Evolutionary conservation across 2,113 vertebrate species (phyloP).

Genomic region (Chionomys nivalis): DNA sequence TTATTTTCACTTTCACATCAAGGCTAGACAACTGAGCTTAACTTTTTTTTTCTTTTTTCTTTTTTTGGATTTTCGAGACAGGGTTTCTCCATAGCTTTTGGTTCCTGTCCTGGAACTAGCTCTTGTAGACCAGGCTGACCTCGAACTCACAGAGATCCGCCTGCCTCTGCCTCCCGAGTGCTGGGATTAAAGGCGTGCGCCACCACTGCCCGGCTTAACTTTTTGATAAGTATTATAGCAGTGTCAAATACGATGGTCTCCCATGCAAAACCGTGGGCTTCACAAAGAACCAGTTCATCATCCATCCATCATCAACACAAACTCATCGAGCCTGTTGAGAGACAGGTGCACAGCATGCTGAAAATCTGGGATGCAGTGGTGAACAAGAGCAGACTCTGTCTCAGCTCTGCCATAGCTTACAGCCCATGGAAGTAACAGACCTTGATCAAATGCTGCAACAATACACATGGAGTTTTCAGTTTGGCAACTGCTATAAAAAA

Average conservation of each 20-base stretch:
- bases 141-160: too few relatives aligned
- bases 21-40: background rate
- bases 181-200: too few relatives aligned
- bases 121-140: too few relatives aligned
- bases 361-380: background rate
- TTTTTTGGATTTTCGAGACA: too few relatives aligned
- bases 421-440: background rate
- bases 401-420: background rate
- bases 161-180: too few relatives aligned
- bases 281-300: background rate
- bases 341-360: background rate
- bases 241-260: background rate
- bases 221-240: background rate
- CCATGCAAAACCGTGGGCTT: background rate
- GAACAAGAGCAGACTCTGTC: background rate
- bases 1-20: constrained; percentile 47
- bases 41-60: too few relatives aligned
- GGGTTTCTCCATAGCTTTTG: too few relatives aligned
- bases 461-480: background rate
- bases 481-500: background rate
- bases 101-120: too few relatives aligned
- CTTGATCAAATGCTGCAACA: background rate
- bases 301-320: too few relatives aligned
- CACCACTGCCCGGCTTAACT: too few relatives aligned
- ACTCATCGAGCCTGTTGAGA: background rate